Evolutionary conservation across 2,888 invertebrate species (phyloP).

Genomic region (Thecocarcelia acutangulata): DNA sequence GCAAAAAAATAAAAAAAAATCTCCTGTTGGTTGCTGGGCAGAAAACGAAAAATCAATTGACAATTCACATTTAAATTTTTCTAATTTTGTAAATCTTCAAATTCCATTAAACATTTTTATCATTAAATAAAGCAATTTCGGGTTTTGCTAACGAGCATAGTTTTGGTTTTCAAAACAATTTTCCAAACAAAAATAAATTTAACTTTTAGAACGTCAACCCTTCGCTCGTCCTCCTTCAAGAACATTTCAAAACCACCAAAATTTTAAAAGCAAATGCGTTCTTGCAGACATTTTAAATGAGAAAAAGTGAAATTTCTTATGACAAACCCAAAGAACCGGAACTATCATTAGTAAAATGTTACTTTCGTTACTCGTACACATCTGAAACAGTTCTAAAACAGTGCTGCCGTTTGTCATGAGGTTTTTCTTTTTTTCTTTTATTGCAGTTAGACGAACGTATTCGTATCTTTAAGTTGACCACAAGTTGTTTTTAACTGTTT

Average conservation of each 20-base stretch:
- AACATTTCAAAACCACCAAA: constrained; percentile 15
- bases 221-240: background rate
- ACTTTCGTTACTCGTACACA: constrained; percentile 12
- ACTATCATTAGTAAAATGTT: constrained; percentile 34
- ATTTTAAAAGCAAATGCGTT: constrained; percentile 7
- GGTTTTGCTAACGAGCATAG: constrained; percentile 80
- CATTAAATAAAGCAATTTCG: constrained; percentile 78
- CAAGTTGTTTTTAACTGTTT: constrained; percentile 59
- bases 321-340: constrained; percentile 6
- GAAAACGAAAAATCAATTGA: background rate
- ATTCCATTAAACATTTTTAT: constrained; percentile 7
- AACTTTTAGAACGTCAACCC: constrained; percentile 37
- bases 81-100: constrained; percentile 18
- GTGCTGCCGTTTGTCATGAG: constrained; percentile 27
- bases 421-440: too few species aligned
- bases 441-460: too few species aligned
- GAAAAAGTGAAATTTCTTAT: constrained; percentile 53
- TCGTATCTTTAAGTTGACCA: constrained; percentile 57
- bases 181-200: constrained; percentile 33
- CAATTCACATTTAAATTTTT: background rate
- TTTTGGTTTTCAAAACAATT: constrained; percentile 70
- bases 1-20: too few species aligned
- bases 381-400: constrained; percentile 28
- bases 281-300: background rate
- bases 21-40: too few species aligned